phyloP scores from a whole-genome alignment of 2,113 vertebrate species.

The Probosciger aterrimus region DNA sequence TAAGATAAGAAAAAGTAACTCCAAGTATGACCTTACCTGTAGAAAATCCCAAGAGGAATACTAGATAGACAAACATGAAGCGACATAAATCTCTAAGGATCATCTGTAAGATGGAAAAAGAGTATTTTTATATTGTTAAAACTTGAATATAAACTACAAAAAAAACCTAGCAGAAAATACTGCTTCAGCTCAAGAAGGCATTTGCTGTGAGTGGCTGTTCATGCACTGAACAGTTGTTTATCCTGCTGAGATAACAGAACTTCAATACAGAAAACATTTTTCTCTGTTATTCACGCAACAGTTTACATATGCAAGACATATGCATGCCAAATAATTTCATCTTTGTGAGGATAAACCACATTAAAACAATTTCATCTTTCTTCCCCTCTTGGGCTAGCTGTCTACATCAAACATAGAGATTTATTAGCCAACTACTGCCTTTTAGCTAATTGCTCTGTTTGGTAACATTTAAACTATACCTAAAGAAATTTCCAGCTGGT shows the following conservation, averaged over 20 bases:
- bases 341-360: not conserved
- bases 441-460: not conserved
- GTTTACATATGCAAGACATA: not conserved
- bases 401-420: not conserved
- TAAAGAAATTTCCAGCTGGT: not conserved
- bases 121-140: not conserved
- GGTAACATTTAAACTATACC: not conserved
- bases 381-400: not conserved
- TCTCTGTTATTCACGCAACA: not conserved
- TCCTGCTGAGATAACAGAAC: not conserved
- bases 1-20: not conserved
- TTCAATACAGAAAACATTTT: not conserved
- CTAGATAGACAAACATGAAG: conserved; percentile 91
- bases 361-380: not conserved
- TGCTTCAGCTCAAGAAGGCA: not conserved
- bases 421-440: not conserved
- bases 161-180: not conserved
- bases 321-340: not conserved
- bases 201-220: not conserved
- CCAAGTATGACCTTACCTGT: conserved; percentile 79
- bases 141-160: not conserved
- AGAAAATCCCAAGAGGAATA: conserved; percentile 95
- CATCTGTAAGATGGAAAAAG: conserved; percentile 78
- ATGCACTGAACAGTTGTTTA: not conserved
- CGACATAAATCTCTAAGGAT: conserved; percentile 91